Evolutionary conservation across 53 echinoderm and acorn worm genomes (phyloP).

Genomic region (Holothuria leucospilota): DNA sequence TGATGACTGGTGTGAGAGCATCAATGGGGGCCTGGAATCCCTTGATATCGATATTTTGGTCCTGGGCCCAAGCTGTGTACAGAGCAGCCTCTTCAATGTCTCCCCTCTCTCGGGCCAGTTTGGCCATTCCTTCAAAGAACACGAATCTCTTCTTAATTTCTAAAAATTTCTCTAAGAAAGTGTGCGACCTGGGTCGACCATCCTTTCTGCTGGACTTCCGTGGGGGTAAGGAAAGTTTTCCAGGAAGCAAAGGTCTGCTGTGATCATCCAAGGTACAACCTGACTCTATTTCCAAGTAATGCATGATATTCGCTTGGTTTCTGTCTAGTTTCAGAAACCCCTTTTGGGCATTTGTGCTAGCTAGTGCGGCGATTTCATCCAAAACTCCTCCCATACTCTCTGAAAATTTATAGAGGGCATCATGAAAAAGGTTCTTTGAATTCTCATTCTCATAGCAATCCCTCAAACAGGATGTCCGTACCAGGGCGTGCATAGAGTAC

Average conservation of each 20-base stretch:
- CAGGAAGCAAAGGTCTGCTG: constrained; percentile 32
- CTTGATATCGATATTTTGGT: constrained; percentile 60
- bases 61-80: constrained; percentile 77
- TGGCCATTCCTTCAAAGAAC: constrained; percentile 46
- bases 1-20: constrained; percentile 35
- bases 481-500: constrained; percentile 81
- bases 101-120: constrained; percentile 18
- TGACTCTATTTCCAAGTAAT: constrained; percentile 84
- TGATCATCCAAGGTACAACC: constrained; percentile 65
- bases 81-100: constrained; percentile 68
- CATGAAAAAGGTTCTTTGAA: constrained; percentile 58
- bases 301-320: constrained; percentile 76
- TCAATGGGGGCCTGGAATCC: constrained; percentile 20
- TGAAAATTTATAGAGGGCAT: constrained; percentile 54
- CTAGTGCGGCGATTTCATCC: constrained; percentile 53
- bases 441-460: constrained; percentile 52
- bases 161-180: constrained; percentile 69
- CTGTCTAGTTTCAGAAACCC: constrained; percentile 66
- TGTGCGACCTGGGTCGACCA: constrained; percentile 15
- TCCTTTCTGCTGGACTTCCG: neutral
- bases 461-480: constrained; percentile 71
- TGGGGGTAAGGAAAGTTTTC: neutral
- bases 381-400: constrained; percentile 33
- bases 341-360: constrained; percentile 62
- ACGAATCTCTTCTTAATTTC: constrained; percentile 59